These are phyloP conservation scores for Leiothrix lutea DNA, from an alignment of 2,113 vertebrate genomes.

Conservation along the genomic window DNA sequence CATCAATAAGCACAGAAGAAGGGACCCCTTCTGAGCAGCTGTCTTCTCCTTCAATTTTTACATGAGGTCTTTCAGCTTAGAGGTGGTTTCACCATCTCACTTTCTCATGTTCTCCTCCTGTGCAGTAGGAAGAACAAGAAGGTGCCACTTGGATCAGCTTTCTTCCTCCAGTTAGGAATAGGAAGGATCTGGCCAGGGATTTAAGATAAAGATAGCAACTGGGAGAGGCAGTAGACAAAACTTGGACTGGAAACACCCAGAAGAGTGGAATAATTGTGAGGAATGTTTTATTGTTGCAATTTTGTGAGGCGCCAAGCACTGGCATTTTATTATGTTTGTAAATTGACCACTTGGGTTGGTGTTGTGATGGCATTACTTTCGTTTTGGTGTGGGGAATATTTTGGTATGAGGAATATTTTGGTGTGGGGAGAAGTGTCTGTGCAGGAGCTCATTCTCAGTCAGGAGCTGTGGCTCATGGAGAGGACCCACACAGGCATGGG, in stretches of 20 bases:
- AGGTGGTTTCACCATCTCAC: neutral
- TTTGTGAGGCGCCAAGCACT: neutral
- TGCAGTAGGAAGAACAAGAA: neutral
- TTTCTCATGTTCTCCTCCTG: neutral
- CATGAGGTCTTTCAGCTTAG: neutral
- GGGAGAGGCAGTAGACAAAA: neutral
- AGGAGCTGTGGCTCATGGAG: neutral
- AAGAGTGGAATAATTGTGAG: neutral
- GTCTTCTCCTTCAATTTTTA: neutral
- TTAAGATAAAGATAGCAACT: neutral
- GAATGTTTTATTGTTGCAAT: neutral
- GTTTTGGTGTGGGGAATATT: neutral
- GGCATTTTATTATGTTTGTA: neutral
- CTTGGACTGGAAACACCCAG: no score
- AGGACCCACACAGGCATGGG: accelerated
- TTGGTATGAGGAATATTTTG: neutral
- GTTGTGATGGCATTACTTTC: neutral
- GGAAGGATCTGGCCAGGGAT: neutral
- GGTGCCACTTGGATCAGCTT: neutral
- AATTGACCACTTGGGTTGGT: neutral
- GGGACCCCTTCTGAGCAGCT: neutral
- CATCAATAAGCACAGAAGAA: no score
- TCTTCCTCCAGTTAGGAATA: neutral
- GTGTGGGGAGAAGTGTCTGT: neutral
- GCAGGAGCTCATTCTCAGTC: no score